A percentile compares a stretch with the other conserved stretches of the same genome.
Evolutionary conservation across 2,797 vertebrate species (phyloP).

Genomic region (Leptodactylus fallax): DNA sequence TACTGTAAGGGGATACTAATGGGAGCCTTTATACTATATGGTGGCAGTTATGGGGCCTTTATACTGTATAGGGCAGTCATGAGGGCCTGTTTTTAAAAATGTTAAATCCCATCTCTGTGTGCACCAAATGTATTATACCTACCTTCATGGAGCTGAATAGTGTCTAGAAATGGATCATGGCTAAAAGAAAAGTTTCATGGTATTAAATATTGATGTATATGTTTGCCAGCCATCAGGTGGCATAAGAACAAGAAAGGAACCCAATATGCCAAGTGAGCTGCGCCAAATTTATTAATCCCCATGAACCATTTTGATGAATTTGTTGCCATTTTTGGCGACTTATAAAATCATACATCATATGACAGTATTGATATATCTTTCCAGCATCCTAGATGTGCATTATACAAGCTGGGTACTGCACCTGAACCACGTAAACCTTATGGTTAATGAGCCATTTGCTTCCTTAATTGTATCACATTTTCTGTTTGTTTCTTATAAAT

Average conservation of each 20-base stretch:
- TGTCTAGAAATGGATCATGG: no score
- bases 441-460: not conserved
- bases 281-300: not conserved
- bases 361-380: not conserved
- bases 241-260: not conserved
- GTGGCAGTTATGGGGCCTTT: no score
- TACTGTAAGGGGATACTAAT: no score
- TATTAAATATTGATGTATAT: not conserved
- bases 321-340: not conserved
- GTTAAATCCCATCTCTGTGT: no score
- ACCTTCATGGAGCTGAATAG: no score
- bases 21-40: no score
- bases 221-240: not conserved
- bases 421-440: not conserved
- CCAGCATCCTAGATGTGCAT: not conserved
- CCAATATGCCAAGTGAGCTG: not conserved
- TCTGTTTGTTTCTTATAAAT: conserved; percentile 9
- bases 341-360: not conserved
- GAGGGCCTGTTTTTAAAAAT: no score
- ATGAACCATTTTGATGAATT: not conserved
- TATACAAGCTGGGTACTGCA: no score
- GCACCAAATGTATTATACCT: no score
- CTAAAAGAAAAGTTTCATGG: no score
- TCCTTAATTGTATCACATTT: not conserved
- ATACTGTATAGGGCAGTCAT: no score